phyloP scores from a whole-genome alignment of 1,140 invertebrate species.

The Zaprionus lachaisei region DNA sequence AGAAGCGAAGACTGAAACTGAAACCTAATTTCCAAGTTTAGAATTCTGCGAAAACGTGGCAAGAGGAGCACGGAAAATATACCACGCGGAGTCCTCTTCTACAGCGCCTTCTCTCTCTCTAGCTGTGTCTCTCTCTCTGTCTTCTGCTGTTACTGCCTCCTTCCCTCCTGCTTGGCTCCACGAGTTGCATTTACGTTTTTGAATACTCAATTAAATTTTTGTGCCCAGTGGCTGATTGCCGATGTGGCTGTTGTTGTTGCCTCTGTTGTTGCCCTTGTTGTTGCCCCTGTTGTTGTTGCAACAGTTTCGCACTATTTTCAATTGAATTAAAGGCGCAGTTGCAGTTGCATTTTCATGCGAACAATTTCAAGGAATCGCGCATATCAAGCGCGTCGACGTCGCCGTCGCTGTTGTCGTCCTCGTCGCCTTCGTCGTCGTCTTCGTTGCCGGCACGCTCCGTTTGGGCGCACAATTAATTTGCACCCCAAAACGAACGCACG shows the following conservation, averaged over 20 bases:
- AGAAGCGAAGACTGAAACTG: conserved; percentile 38
- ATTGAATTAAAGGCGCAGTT: conserved; percentile 74
- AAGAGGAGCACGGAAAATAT: conserved; percentile 36
- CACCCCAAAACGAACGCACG: conserved; percentile 78
- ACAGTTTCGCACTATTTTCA: conserved; percentile 81
- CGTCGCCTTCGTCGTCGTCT: conserved; percentile 41
- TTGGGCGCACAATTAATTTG: conserved; percentile 84
- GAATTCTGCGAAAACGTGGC: conserved; percentile 75
- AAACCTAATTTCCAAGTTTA: conserved; percentile 83
- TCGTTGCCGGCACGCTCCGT: conserved; percentile 79
- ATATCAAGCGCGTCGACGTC: conserved; percentile 84
- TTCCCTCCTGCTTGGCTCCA: not conserved
- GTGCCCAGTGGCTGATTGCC: conserved; percentile 50
- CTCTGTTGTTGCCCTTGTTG: conserved; percentile 29
- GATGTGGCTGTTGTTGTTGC: conserved; percentile 13
- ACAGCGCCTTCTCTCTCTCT: not conserved
- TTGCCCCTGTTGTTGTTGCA: conserved; percentile 36
- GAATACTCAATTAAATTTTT: conserved; percentile 82
- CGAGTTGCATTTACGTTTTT: conserved; percentile 70
- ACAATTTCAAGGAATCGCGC: conserved; percentile 84
- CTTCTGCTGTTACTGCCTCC: conserved; percentile 1
- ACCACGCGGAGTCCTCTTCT: not conserved
- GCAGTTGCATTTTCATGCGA: conserved; percentile 77
- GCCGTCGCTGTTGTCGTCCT: conserved; percentile 50
- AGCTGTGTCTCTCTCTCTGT: not conserved